phyloP scores from a whole-genome alignment of 2,797 vertebrate species.

The Monodelphis domestica region DNA sequence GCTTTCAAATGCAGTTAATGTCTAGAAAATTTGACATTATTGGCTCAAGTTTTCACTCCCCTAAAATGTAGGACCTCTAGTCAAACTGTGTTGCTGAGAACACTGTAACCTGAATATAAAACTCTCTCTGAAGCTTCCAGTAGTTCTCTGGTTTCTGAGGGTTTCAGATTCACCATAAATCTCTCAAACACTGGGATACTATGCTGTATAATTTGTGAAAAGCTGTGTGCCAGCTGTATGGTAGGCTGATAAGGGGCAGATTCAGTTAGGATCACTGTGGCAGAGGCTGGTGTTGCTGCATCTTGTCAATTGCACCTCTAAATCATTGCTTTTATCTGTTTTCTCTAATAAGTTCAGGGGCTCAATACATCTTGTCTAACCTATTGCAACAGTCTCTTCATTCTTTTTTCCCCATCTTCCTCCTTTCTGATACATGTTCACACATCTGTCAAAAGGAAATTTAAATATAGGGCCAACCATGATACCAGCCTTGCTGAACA shows the following conservation, averaged over 20 bases:
- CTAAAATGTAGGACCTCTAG: constrained; percentile 24
- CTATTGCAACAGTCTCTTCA: neutral
- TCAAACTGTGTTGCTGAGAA: constrained; percentile 61
- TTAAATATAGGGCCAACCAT: neutral
- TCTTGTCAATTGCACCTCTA: neutral
- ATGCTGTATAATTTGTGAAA: constrained; percentile 90
- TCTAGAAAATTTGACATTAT: constrained; percentile 51
- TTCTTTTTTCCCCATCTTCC: neutral
- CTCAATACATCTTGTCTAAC: neutral
- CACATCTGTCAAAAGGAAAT: neutral
- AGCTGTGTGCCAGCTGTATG: constrained; percentile 89
- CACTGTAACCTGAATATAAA: constrained; percentile 73
- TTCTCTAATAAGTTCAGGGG: neutral
- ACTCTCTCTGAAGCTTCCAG: constrained; percentile 59
- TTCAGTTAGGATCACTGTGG: constrained; percentile 87
- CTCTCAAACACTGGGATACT: constrained; percentile 85
- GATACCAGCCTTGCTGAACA: neutral
- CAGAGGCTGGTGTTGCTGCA: constrained; percentile 83
- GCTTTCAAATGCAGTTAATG: constrained; percentile 25
- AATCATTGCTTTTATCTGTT: neutral
- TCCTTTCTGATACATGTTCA: neutral
- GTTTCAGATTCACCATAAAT: constrained; percentile 66
- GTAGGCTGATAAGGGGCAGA: constrained; percentile 89
- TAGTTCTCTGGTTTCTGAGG: constrained; percentile 55
- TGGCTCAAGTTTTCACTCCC: constrained; percentile 55